Percentiles rank a stretch among this genome's conserved stretches.
phyloP scores from a whole-genome alignment of 2,113 vertebrate genomes.

The Misgurnus mizolepis region DNA sequence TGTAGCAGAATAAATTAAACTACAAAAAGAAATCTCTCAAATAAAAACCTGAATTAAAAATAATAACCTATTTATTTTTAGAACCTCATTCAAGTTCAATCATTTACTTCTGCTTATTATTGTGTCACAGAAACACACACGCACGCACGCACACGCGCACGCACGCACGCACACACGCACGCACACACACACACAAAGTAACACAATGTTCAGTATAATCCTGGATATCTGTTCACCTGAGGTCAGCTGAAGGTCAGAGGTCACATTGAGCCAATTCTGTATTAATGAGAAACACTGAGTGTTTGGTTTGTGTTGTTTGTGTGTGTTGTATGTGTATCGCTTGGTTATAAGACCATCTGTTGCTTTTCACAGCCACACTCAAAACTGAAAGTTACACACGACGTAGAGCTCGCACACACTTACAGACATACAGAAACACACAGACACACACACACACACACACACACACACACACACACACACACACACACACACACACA shows the following conservation, averaged over 20 bases:
- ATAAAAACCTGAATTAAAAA: not conserved
- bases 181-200: not conserved
- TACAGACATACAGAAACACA: not conserved
- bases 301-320: not conserved
- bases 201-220: not conserved
- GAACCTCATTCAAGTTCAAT: constrained; percentile 4
- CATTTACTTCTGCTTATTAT: not conserved
- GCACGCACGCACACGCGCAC: not conserved
- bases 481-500: no score
- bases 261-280: not conserved
- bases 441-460: not conserved
- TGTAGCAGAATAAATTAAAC: no score
- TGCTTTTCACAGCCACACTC: not conserved
- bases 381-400: not conserved
- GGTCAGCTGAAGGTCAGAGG: constrained; percentile 8
- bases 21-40: not conserved
- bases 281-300: not conserved
- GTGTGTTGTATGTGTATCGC: not conserved
- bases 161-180: not conserved
- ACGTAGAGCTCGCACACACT: not conserved
- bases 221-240: not conserved
- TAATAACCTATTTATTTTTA: not conserved
- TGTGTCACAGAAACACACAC: not conserved
- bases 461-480: no score
- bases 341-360: not conserved